Percentiles rank a stretch among this genome's conserved stretches.
These are phyloP conservation scores for Halictus rubicundus DNA, from an alignment of 1,140 invertebrate genomes.

Conservation along the genomic window DNA sequence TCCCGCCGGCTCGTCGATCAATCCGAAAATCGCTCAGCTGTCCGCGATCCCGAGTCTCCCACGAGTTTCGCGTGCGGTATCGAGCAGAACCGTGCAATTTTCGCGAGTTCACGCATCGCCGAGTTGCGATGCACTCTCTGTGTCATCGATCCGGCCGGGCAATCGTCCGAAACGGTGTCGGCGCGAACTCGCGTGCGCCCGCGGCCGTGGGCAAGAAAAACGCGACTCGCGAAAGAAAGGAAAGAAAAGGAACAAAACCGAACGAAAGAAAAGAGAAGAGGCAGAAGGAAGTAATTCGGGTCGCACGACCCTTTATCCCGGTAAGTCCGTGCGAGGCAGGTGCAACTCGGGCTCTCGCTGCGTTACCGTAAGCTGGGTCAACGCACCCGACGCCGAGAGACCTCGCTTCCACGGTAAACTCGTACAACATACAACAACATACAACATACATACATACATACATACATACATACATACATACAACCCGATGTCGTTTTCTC, in stretches of 20 bases:
- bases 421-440: conserved; percentile 50
- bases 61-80: too few species aligned
- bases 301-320: conserved; percentile 68
- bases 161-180: background rate
- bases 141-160: background rate
- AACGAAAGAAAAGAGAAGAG: conserved; percentile 19
- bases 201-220: too few species aligned
- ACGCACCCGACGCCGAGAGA: conserved; percentile 67
- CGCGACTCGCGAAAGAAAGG: background rate
- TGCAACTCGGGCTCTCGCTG: conserved; percentile 61
- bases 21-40: too few species aligned
- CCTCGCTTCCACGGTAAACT: conserved; percentile 62
- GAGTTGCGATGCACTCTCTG: too few species aligned
- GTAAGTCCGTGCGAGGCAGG: conserved; percentile 69
- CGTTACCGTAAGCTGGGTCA: conserved; percentile 76
- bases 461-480: too few species aligned
- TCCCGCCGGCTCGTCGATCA: too few species aligned
- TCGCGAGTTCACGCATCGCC: too few species aligned
- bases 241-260: background rate
- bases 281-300: conserved; percentile 62
- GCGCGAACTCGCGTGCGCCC: background rate
- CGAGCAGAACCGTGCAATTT: too few species aligned
- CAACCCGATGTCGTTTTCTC: conserved; percentile 49
- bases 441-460: too few species aligned
- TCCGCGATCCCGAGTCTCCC: too few species aligned